Evolutionary conservation across 1,140 invertebrate genomes (phyloP).

Genomic region (Rhyacophila brunnea): DNA sequence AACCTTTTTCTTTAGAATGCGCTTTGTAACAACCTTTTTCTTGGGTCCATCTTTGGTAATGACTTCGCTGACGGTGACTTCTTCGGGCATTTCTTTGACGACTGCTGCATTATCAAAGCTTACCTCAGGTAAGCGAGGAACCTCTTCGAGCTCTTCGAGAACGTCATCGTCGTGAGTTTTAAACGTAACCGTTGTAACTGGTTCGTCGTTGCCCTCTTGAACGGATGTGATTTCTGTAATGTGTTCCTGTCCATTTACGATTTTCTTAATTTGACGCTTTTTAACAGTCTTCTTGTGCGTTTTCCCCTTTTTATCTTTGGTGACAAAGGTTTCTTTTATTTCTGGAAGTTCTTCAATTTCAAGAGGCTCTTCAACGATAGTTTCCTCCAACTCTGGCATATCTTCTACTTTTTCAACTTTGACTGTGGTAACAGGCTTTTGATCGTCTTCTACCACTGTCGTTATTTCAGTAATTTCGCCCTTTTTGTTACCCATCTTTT

Average conservation of each 20-base stretch:
- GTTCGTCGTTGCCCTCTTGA: constrained; percentile 32
- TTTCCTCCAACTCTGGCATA: not conserved
- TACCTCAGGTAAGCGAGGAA: not conserved
- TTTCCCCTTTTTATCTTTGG: constrained; percentile 29
- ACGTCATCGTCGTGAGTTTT: not conserved
- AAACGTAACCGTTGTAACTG: constrained; percentile 37
- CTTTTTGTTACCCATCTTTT: too few species aligned
- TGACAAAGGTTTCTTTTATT: constrained; percentile 9
- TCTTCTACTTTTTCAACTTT: too few species aligned
- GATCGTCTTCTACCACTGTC: too few species aligned
- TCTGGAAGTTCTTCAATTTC: constrained; percentile 32
- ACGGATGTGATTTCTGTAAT: constrained; percentile 28
- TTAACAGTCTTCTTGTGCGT: constrained; percentile 36
- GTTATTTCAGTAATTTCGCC: too few species aligned
- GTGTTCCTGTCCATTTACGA: constrained; percentile 40
- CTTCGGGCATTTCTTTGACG: constrained; percentile 13
- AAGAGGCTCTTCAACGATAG: constrained; percentile 26
- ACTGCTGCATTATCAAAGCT: constrained; percentile 6
- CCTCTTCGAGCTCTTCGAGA: not conserved
- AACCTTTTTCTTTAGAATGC: constrained; percentile 40
- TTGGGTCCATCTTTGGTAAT: constrained; percentile 40
- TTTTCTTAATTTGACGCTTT: constrained; percentile 41
- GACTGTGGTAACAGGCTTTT: too few species aligned
- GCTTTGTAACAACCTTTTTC: constrained; percentile 40
- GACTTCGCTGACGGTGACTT: constrained; percentile 43